Evolutionary conservation across 2,797 vertebrate species (phyloP), one percentile per base, ranked within the genome.

Genomic region (Sebastiscus albofasciatus): DNA sequence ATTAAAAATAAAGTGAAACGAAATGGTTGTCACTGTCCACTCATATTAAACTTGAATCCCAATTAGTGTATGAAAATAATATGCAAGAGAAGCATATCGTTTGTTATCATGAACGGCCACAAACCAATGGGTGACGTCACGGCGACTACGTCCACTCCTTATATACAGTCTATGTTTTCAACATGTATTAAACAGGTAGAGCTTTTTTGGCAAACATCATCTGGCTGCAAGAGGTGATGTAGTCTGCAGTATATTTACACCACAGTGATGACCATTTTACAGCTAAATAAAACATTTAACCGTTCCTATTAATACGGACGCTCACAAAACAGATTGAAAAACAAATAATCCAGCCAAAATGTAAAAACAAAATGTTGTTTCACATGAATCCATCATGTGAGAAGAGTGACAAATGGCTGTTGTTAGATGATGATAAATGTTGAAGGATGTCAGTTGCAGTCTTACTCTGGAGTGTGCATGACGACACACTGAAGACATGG

Each of bases 361-460:
- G 8, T 5, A 54, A 18, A 22, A 39, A 22, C 5, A 2, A 65
- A 65, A 26, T 22, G 12, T 8, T 36, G 12, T 36, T 67, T 14
- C 18, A 36, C 33, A 49, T 66, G 7, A 42, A 52, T 76, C 36
- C 24, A 56, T 29, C 20, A 55, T 67, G 34, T 39, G 34, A 39
- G 24, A 6, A 14, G 3, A 46, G 42, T 46, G 34, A 65, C 9
- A 71, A 77, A 75, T 69, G 69, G 27, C 76, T 72, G 64, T 71
- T 64, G 34, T 68, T 77, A 52, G 59, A 81, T 72, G 61, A 70
- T 78, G 76, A 81, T 79, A 78, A 77, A 80, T 80, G 62, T 65
- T 74, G 73, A 86, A 42, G 73, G 61, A 72, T 80, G 86, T 78
- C 82, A 59, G 42, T 20, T 73, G 65, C 58, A 71, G 65, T 88